Percentiles rank a stretch among this genome's conserved stretches.
Conservation (phyloP, 2,888 invertebrate genomes). For the Andricus curvator region DNA sequence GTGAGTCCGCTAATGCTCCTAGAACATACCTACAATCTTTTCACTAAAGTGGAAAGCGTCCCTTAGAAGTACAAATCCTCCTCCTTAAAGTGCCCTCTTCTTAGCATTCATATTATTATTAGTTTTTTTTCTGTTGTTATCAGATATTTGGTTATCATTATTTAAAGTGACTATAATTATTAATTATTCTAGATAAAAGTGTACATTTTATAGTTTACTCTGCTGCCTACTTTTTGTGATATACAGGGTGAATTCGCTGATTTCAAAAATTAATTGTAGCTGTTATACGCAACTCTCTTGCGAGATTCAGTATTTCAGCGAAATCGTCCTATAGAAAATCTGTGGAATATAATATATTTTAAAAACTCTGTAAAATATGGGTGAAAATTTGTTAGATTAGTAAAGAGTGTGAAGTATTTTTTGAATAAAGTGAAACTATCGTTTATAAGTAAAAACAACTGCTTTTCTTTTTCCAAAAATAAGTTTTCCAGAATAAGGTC, state of each 20-base stretch:
- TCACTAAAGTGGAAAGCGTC: background rate
- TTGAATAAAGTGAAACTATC: constrained; percentile 40
- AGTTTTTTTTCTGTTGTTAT: constrained; percentile 16
- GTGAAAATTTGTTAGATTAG: constrained; percentile 30
- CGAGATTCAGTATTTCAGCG: constrained; percentile 1
- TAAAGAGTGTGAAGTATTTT: constrained; percentile 38
- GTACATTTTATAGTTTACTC: constrained; percentile 35
- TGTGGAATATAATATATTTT: constrained; percentile 29
- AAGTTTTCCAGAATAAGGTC: constrained; percentile 25
- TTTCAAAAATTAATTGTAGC: background rate
- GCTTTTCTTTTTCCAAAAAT: constrained; percentile 29
- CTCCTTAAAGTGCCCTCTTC: constrained; percentile 14
- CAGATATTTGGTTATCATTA: constrained; percentile 23
- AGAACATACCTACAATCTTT: background rate
- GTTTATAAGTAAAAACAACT: constrained; percentile 20
- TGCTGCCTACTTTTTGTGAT: constrained; percentile 35
- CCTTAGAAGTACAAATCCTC: constrained; percentile 6
- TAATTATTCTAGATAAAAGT: constrained; percentile 23
- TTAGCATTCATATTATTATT: background rate
- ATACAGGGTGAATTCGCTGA: constrained; percentile 17
- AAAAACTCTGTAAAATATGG: constrained; percentile 11
- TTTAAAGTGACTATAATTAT: background rate
- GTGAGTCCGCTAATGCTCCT: background rate
- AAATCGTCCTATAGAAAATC: constrained; percentile 25
- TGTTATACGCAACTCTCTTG: background rate